phyloP scores from a whole-genome alignment of 2,113 vertebrate genomes.

The Silurus glanis region DNA sequence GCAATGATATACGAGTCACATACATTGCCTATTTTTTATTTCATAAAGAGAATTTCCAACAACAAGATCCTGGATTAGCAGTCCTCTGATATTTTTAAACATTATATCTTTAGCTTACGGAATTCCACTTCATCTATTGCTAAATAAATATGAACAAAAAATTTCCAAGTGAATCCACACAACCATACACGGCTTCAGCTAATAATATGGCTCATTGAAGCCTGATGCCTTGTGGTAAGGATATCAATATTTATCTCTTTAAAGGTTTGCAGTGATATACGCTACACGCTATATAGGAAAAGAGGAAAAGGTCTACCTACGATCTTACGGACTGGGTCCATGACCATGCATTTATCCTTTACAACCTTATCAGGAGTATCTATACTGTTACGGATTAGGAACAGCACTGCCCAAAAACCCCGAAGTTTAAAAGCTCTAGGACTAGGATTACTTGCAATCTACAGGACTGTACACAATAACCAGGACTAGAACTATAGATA shows the following conservation, averaged over 20 bases:
- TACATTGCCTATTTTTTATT: neutral
- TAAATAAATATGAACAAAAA: neutral
- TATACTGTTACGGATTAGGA: too few relatives aligned
- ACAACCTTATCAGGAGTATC: too few relatives aligned
- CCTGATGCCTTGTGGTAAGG: conserved; percentile 24
- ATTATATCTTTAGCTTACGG: neutral
- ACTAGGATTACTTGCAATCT: too few relatives aligned
- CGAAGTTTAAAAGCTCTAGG: too few relatives aligned
- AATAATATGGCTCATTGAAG: conserved; percentile 20
- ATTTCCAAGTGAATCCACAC: neutral
- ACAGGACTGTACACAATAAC: too few relatives aligned
- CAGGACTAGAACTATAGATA: too few relatives aligned
- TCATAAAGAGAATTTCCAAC: neutral
- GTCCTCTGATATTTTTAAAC: neutral
- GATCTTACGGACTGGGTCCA: too few relatives aligned
- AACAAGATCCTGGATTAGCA: neutral
- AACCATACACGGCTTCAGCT: neutral
- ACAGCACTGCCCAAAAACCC: neutral
- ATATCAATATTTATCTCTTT: conserved; percentile 30
- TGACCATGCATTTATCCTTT: too few relatives aligned
- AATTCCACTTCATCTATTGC: neutral
- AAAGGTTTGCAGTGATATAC: neutral
- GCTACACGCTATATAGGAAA: too few relatives aligned
- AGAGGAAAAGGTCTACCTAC: too few relatives aligned
- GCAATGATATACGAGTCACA: neutral